These are phyloP conservation scores for Microcebus jonahi DNA, from an alignment of 2,113 vertebrate genomes.

Conservation along the genomic window DNA sequence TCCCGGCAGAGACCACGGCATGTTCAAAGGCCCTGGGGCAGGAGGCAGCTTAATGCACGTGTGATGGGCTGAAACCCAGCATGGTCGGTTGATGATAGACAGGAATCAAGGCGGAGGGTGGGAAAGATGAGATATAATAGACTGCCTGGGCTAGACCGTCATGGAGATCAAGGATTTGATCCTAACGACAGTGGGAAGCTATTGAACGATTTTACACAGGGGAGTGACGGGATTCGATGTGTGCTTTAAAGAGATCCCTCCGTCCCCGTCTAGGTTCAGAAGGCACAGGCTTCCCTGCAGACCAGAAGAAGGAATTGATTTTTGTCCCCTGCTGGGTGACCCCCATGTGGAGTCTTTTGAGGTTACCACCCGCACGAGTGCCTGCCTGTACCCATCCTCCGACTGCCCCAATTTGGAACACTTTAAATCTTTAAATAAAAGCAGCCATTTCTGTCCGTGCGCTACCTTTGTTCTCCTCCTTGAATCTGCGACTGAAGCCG, in stretches of 20 bases:
- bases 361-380: background rate
- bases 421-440: conserved; percentile 72
- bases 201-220: background rate
- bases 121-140: background rate
- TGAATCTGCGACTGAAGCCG: conserved; percentile 65
- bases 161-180: background rate
- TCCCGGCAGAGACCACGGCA: background rate
- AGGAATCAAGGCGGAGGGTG: background rate
- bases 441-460: conserved; percentile 48
- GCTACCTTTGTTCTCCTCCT: conserved; percentile 71
- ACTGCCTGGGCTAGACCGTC: background rate
- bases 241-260: conserved; percentile 42
- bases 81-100: background rate
- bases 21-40: background rate
- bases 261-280: background rate
- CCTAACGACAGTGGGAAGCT: background rate
- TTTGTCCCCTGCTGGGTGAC: background rate
- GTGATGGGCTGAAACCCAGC: background rate
- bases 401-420: conserved; percentile 5
- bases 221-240: background rate
- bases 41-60: background rate
- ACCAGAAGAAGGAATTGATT: background rate
- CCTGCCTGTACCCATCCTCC: background rate
- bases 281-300: background rate
- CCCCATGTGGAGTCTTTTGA: background rate